A percentile compares a stretch with the other conserved stretches of the same genome.
Conservation (phyloP, 2,113 vertebrate genomes). For the Corythornis cristatus region DNA sequence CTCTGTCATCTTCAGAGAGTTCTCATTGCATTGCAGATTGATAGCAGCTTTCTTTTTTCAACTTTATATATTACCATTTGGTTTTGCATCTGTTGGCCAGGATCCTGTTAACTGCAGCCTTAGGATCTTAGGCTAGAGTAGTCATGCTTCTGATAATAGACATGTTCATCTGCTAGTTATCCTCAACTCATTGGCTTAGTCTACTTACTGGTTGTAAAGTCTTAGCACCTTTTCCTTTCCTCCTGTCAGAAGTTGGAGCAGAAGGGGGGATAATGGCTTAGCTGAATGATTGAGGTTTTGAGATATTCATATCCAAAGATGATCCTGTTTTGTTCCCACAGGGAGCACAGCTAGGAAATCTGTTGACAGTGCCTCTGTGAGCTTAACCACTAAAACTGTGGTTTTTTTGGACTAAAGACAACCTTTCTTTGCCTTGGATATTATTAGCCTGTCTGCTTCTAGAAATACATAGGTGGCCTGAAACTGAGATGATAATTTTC, state of each 20-base stretch:
- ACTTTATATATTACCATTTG: background rate
- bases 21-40: background rate
- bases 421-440: background rate
- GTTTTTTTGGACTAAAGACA: background rate
- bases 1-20: background rate
- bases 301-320: background rate
- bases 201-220: background rate
- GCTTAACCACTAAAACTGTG: background rate
- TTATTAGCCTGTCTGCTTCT: background rate
- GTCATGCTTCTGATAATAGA: background rate
- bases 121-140: background rate
- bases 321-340: background rate
- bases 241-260: background rate
- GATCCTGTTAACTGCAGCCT: background rate
- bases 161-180: background rate
- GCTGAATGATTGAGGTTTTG: background rate
- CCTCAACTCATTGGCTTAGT: background rate
- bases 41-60: background rate
- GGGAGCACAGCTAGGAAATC: background rate
- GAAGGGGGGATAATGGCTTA: background rate
- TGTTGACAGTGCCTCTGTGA: background rate
- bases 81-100: background rate
- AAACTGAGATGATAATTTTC: background rate
- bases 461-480: background rate
- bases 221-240: background rate